Conservation (phyloP, 2,888 invertebrate species). For the Eretmocerus hayati region DNA sequence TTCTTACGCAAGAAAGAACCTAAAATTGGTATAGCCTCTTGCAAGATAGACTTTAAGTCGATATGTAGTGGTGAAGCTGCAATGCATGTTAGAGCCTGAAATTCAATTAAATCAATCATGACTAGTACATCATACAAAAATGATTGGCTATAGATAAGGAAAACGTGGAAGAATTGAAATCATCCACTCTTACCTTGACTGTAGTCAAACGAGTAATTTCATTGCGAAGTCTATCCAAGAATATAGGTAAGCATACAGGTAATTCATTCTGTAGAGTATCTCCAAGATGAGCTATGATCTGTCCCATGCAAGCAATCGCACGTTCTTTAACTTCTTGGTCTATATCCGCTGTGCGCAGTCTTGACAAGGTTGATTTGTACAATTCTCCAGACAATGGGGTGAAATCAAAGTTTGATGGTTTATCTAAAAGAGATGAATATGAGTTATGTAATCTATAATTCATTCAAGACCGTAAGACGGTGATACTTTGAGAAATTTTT, state of each 20-base stretch:
- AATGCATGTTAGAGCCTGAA: conserved; percentile 74
- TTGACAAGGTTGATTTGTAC: conserved; percentile 77
- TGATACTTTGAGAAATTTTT: no score
- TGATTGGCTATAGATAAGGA: background rate
- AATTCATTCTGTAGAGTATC: conserved; percentile 77
- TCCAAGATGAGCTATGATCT: conserved; percentile 87
- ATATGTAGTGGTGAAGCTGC: conserved; percentile 84
- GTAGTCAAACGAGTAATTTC: conserved; percentile 96
- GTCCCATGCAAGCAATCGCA: conserved; percentile 95
- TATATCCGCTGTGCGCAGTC: conserved; percentile 90
- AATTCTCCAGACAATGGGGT: conserved; percentile 70
- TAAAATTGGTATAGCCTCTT: conserved; percentile 81
- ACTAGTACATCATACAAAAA: background rate
- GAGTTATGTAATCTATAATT: no score
- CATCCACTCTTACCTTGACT: conserved; percentile 70
- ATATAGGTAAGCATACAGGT: conserved; percentile 82
- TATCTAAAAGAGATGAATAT: conserved; percentile 33
- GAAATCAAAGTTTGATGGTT: conserved; percentile 61
- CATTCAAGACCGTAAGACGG: no score
- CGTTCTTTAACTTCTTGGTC: conserved; percentile 99
- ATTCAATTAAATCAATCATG: no score
- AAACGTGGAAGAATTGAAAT: background rate
- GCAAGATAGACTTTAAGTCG: conserved; percentile 71
- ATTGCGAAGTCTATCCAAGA: conserved; percentile 89
- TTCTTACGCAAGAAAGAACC: conserved; percentile 94